phyloP scores from a whole-genome alignment of 2,888 invertebrate genomes.

The Watsonalla cultraria region DNA sequence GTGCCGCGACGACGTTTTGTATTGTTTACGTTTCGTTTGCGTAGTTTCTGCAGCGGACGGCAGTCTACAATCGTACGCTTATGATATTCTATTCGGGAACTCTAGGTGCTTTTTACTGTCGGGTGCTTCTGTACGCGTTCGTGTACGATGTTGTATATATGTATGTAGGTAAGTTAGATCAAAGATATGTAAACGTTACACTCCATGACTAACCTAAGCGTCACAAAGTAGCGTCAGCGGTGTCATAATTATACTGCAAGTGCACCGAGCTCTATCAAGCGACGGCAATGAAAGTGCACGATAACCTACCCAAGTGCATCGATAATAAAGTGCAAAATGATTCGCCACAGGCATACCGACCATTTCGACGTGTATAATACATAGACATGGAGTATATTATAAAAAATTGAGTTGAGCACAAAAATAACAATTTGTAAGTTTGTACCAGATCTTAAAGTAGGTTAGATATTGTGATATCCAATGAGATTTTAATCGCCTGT shows the following conservation, averaged over 20 bases:
- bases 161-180: slow-evolving; percentile 65
- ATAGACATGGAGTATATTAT: slow-evolving; percentile 35
- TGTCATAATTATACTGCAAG: slow-evolving; percentile 10
- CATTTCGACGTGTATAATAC: slow-evolving; percentile 14
- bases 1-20: slow-evolving; percentile 30
- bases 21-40: slow-evolving; percentile 34
- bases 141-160: slow-evolving; percentile 74
- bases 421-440: slow-evolving; percentile 67
- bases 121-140: slow-evolving; percentile 75
- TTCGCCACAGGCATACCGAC: neutral
- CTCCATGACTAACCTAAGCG: slow-evolving; percentile 61
- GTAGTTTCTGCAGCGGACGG: slow-evolving; percentile 49
- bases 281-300: neutral
- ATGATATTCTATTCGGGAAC: slow-evolving; percentile 71
- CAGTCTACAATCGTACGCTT: slow-evolving; percentile 63
- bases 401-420: slow-evolving; percentile 54
- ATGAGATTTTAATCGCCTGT: slow-evolving; percentile 72
- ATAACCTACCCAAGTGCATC: neutral
- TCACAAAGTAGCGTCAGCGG: slow-evolving; percentile 44
- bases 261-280: slow-evolving; percentile 6
- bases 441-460: slow-evolving; percentile 72
- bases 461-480: slow-evolving; percentile 75
- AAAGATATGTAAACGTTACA: slow-evolving; percentile 45
- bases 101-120: slow-evolving; percentile 77
- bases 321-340: neutral